Base-by-base conservation (phyloP, 2,797 vertebrate species). In the Galaxias olidus region DNA sequence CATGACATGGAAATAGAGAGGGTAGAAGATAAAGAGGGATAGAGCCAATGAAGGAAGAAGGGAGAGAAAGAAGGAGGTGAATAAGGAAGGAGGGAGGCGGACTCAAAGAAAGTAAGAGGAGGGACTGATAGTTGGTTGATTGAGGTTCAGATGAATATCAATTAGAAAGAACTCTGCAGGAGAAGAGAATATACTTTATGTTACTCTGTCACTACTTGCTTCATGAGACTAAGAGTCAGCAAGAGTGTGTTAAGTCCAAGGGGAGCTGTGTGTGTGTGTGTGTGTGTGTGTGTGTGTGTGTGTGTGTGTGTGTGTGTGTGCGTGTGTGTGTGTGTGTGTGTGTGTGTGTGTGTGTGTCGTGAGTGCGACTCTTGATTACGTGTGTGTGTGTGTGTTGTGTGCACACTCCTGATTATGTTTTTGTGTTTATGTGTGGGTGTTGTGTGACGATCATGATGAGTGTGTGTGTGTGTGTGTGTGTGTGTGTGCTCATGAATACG, bases 331-430 rank as follows among this genome's bases (percentile, higher is more conserved):
- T 30, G 10, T 53, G 51, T 19, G 9, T 52, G 50, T 18, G 15
- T 10, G 50, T 10, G 50, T 53, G 51, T 57, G 54, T 48, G 20
- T 51, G 19, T 64, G 62, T 55, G 62, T 64, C n/a, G 62, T 64
- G 42, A 54, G 61, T 65, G 63, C n/a, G n/a, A n/a, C n/a, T n/a
- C n/a, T n/a, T 65, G 63, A 56, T 42, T 65, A 13, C 48, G 63
- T 57, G 54, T 48, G 43, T 57, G 64, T 49, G 59, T 66, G 51
- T 19, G 51, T 58, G 30, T 58, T 9, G 43, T 40, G 56, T 18
- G 56, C 41, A 43, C 15, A 20, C 41, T 40, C 14, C 11, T 30
- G 19, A 20, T 18, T 54, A 14, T 54, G 5, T 20, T 30, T 41
- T 43, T 47, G 58, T 47, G 58, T 47, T 43, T 47, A 15, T 48